Evolutionary conservation across 2,797 vertebrate species (phyloP), one percentile per base, ranked within the genome.

Genomic region (Bradypus variegatus): DNA sequence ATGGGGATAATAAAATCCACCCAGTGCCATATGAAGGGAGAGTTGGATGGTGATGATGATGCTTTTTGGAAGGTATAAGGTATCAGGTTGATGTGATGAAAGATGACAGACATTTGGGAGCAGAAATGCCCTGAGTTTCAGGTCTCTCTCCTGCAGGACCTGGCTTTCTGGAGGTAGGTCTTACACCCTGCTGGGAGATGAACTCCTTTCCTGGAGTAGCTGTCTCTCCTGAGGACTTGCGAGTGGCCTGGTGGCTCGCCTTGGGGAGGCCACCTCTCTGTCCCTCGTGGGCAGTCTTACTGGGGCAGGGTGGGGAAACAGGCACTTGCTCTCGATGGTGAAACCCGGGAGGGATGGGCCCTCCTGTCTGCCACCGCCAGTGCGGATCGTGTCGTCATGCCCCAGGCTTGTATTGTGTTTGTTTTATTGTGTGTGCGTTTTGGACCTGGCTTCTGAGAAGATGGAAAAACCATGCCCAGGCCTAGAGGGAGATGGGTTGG

Each of bases 391-490:
- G 91, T 84, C 31, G 0, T 82, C 50, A 13, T 77, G 86, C 70
- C 88, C 12, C 0, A 0, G 89, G 91, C 60, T 60, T 88, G 92
- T 27, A 82, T 82, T 81, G 91, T 87, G 92, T 90, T 94, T 73
- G 60, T 90, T 94, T 96, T 80, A 85, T 75, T 65, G 93, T 53
- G 88, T 88, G 89, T 91, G 78, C 95, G 48, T 93, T 94, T 88
- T 18, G 53, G 19, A 73, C 65, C 69, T 87, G 58, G 94, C 90
- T 94, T 16, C 97, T 86, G 80, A 89, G 96, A 92, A 82, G 94
- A 88, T 85, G 95, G 92, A 55, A 88, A 93, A 86, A 87, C 36
- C 7, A 6, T 55, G 77, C 81, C 78, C 78, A 60, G 16, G 90
- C 73, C 83, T 65, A 64, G 36, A 86, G 16, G 91, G 65, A 96